phyloP scores from a whole-genome alignment of 1,140 invertebrate species.

The Atta cephalotes region DNA sequence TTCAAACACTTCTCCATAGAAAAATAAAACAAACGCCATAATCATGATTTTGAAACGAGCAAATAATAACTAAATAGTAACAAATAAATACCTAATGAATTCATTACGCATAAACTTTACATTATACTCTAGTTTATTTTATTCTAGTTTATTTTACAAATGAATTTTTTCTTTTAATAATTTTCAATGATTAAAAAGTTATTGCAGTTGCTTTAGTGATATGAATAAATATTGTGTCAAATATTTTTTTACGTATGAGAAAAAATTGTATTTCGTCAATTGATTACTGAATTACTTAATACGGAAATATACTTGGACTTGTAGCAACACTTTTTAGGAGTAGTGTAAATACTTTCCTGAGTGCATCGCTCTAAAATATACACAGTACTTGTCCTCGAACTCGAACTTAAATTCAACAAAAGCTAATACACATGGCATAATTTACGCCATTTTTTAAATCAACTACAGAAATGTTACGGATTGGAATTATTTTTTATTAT shows the following conservation, averaged over 20 bases:
- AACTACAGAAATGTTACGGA: not conserved
- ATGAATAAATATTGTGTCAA: not conserved
- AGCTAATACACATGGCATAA: not conserved
- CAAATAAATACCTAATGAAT: not conserved
- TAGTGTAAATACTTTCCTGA: slow-evolving; percentile 24
- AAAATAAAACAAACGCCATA: not conserved
- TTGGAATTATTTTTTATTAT: not conserved
- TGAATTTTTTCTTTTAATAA: not conserved
- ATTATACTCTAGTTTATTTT: not conserved
- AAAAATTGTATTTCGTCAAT: not conserved
- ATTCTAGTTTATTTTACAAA: not conserved
- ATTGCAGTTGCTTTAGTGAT: not conserved
- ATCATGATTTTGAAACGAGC: not conserved
- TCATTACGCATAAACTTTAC: not conserved
- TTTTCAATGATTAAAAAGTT: not conserved
- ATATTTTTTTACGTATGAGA: too few species aligned
- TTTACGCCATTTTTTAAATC: not conserved
- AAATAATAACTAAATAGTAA: not conserved
- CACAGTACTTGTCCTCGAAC: slow-evolving; percentile 23
- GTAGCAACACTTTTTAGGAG: slow-evolving; percentile 28
- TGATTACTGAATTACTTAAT: not conserved
- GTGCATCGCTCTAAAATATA: slow-evolving; percentile 45
- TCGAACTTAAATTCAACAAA: slow-evolving; percentile 30
- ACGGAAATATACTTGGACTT: not conserved
- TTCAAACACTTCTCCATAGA: not conserved